These are phyloP conservation scores for Harpalus rubripes DNA, from an alignment of 2,888 invertebrate genomes.

Conservation along the genomic window DNA sequence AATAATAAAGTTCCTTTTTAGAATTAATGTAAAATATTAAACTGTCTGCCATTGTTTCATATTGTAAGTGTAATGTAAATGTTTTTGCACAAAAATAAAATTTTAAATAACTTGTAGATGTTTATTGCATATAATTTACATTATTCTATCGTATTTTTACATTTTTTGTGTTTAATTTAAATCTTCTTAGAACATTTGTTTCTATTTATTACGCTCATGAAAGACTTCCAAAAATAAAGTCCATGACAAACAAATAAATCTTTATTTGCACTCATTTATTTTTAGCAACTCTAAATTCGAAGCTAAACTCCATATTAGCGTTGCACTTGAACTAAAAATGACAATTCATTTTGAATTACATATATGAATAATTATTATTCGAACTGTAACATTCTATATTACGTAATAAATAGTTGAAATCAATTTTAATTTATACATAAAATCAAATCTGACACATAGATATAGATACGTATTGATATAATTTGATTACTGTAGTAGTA, in stretches of 20 bases:
- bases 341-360: background rate
- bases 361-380: too few relatives aligned
- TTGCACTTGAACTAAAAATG: background rate
- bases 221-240: background rate
- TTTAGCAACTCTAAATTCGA: background rate
- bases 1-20: constrained; percentile 32
- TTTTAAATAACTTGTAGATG: background rate
- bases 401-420: too few relatives aligned
- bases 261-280: background rate
- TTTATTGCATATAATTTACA: background rate
- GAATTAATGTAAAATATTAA: background rate
- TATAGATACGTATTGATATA: too few relatives aligned
- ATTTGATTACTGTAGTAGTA: too few relatives aligned
- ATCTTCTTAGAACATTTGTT: background rate
- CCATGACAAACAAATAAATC: background rate
- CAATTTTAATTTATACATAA: too few relatives aligned
- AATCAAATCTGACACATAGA: too few relatives aligned
- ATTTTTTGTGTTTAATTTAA: background rate
- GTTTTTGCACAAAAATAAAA: constrained; percentile 22
- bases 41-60: constrained; percentile 18
- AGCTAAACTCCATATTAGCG: background rate
- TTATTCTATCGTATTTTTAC: background rate
- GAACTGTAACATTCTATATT: too few relatives aligned
- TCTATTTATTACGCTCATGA: background rate
- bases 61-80: background rate